A percentile compares a stretch with the other conserved stretches of the same genome.
These are phyloP conservation scores for Eueides isabella DNA, from an alignment of 1,140 invertebrate genomes.

Conservation along the genomic window DNA sequence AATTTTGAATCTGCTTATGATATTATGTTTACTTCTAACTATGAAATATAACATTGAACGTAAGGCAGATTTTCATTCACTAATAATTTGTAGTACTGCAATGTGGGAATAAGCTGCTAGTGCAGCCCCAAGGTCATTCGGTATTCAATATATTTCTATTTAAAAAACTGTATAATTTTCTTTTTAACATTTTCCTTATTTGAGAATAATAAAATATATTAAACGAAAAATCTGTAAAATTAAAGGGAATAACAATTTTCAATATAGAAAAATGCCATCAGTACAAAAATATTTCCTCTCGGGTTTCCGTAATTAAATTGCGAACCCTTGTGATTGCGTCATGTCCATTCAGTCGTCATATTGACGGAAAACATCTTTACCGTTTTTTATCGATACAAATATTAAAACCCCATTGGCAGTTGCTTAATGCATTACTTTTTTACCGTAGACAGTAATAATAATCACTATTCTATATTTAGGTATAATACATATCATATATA, in stretches of 20 bases:
- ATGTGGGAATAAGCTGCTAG: too few species aligned
- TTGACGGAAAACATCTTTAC: not conserved
- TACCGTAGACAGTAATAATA: too few species aligned
- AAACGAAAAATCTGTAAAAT: not conserved
- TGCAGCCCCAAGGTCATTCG: too few species aligned
- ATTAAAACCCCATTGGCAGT: not conserved
- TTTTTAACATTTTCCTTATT: not conserved
- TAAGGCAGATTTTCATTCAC: too few species aligned
- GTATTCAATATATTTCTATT: too few species aligned
- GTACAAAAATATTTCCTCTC: constrained; percentile 18
- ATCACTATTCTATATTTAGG: too few species aligned
- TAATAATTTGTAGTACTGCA: too few species aligned
- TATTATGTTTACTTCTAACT: too few species aligned
- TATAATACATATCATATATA: too few species aligned
- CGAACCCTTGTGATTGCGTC: constrained; percentile 21
- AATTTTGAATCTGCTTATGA: too few species aligned
- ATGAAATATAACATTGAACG: too few species aligned
- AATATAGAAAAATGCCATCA: constrained; percentile 14
- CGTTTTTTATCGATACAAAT: constrained; percentile 3
- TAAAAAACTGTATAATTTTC: not conserved
- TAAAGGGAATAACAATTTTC: not conserved
- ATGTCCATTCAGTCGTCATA: constrained; percentile 19
- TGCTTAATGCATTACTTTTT: not conserved
- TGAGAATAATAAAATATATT: not conserved
- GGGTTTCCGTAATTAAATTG: constrained; percentile 23